phyloP scores from a whole-genome alignment of 2,888 invertebrate genomes.

The Hedya salicella region DNA sequence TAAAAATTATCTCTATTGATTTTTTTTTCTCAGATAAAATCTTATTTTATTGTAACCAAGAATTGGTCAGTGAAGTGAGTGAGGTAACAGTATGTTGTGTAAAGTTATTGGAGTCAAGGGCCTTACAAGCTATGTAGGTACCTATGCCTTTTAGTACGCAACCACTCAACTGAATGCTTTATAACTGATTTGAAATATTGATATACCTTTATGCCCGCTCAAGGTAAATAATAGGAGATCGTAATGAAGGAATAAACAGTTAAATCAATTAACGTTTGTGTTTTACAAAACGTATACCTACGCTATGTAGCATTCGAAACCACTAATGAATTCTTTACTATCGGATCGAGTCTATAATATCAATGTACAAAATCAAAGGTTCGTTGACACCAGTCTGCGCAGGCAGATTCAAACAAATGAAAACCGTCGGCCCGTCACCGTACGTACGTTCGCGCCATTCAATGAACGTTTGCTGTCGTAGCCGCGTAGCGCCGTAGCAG shows the following conservation, averaged over 20 bases:
- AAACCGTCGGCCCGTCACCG: slow-evolving; percentile 59
- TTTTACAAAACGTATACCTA: slow-evolving; percentile 41
- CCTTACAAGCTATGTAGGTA: slow-evolving; percentile 2
- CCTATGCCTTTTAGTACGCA: slow-evolving; percentile 1
- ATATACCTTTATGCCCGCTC: slow-evolving; percentile 13
- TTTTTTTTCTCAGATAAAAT: too few species aligned
- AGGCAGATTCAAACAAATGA: slow-evolving; percentile 50
- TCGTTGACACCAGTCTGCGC: slow-evolving; percentile 75
- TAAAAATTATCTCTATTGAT: too few species aligned
- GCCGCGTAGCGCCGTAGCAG: slow-evolving; percentile 57
- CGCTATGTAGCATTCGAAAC: slow-evolving; percentile 47
- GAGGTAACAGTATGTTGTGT: slow-evolving; percentile 9
- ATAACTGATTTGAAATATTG: neutral
- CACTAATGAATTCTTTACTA: slow-evolving; percentile 44
- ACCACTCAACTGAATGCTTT: neutral
- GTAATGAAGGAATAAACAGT: slow-evolving; percentile 19
- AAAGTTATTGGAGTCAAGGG: slow-evolving; percentile 27
- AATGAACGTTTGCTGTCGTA: slow-evolving; percentile 62
- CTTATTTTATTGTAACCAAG: too few species aligned
- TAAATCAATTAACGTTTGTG: slow-evolving; percentile 44
- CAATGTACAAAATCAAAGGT: slow-evolving; percentile 62
- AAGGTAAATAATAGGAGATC: slow-evolving; percentile 8
- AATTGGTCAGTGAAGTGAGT: neutral
- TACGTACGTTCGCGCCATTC: slow-evolving; percentile 73
- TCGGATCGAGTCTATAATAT: slow-evolving; percentile 45